Percentiles rank a stretch among this genome's conserved stretches.
Conservation (phyloP, 2,113 vertebrate genomes). For the Ctenomys sociabilis region DNA sequence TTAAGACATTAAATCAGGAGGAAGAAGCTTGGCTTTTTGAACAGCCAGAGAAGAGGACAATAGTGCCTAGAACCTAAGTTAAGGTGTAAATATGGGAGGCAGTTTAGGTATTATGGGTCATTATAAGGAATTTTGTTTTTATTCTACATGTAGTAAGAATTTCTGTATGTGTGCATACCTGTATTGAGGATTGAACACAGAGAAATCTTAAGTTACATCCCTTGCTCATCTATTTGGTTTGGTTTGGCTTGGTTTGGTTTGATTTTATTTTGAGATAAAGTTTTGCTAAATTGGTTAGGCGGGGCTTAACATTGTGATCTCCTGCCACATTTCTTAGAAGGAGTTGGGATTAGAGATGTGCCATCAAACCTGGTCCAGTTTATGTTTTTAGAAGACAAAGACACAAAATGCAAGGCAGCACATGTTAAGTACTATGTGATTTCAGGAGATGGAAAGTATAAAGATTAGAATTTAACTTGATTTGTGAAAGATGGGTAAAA, state of each 20-base stretch:
- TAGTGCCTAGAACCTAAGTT: background rate
- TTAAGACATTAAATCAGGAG: background rate
- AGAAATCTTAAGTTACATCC: background rate
- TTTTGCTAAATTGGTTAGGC: background rate
- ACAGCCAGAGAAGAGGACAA: background rate
- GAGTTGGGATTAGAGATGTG: background rate
- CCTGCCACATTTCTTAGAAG: background rate
- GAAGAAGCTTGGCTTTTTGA: constrained; percentile 27
- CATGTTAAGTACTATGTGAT: background rate
- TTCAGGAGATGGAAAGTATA: constrained; percentile 14
- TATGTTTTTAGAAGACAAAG: constrained; percentile 28
- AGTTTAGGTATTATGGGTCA: constrained; percentile 11
- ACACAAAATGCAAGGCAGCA: background rate
- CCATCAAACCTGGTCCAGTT: background rate
- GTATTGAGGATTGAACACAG: background rate
- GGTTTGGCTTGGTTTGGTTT: background rate
- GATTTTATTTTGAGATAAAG: background rate
- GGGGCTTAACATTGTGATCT: background rate
- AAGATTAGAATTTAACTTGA: background rate
- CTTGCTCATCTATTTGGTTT: background rate
- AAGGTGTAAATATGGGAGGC: background rate
- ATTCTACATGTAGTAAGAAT: background rate
- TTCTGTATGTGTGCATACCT: background rate
- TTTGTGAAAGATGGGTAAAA: background rate
- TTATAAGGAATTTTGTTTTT: background rate